A percentile compares a stretch with the other conserved stretches of the same genome.
Evolutionary conservation across 53 echinoderm and acorn worm genomes (phyloP).

Genomic region (Paelopatides confundens): DNA sequence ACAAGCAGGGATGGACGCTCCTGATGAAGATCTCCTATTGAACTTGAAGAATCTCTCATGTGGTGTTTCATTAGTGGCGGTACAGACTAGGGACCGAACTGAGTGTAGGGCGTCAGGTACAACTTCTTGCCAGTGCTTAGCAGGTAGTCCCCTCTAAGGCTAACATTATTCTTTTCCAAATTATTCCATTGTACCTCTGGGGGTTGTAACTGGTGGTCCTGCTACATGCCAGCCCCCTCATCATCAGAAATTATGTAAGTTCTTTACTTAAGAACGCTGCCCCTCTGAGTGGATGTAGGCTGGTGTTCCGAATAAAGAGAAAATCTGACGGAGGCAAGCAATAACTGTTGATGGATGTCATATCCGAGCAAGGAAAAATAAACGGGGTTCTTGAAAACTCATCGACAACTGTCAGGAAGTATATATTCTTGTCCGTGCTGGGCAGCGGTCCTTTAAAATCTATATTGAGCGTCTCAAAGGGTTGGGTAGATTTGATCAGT

Average conservation of each 20-base stretch:
- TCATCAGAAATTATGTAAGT: slow-evolving; percentile 49
- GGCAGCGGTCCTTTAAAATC: slow-evolving; percentile 47
- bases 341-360: slow-evolving; percentile 45
- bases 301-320: slow-evolving; percentile 31
- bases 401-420: slow-evolving; percentile 40
- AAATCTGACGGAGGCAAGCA: slow-evolving; percentile 29
- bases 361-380: slow-evolving; percentile 44
- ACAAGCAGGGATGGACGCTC: slow-evolving; percentile 3
- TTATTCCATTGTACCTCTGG: slow-evolving; percentile 45
- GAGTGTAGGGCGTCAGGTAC: slow-evolving; percentile 44
- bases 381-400: slow-evolving; percentile 39
- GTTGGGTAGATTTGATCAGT: slow-evolving; percentile 44
- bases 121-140: slow-evolving; percentile 42
- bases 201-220: slow-evolving; percentile 49
- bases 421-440: slow-evolving; percentile 31
- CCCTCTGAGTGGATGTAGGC: slow-evolving; percentile 40
- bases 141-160: slow-evolving; percentile 42
- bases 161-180: slow-evolving; percentile 48
- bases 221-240: slow-evolving; percentile 38
- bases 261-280: slow-evolving; percentile 55
- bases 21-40: slow-evolving; percentile 19
- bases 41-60: slow-evolving; percentile 40
- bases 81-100: slow-evolving; percentile 42
- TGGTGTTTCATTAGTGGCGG: slow-evolving; percentile 44
- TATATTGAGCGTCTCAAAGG: slow-evolving; percentile 33